These are phyloP conservation scores for Sisor rabdophorus DNA, from an alignment of 2,113 vertebrate species.

Conservation along the genomic window DNA sequence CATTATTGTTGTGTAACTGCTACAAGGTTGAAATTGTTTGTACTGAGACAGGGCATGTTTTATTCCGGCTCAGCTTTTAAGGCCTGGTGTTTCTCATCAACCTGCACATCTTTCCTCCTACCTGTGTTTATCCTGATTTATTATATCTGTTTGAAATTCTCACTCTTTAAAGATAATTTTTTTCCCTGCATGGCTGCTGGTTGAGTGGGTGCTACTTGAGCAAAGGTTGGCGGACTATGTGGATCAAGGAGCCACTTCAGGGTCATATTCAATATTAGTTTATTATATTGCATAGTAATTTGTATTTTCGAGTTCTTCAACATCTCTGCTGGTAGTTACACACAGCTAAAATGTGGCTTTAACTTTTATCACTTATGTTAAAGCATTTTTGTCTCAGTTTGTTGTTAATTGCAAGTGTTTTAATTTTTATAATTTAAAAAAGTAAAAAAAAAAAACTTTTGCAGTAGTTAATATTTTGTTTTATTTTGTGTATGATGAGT, in stretches of 20 bases:
- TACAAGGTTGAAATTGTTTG: no score
- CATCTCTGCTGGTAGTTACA: conserved; percentile 12
- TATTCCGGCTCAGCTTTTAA: neutral
- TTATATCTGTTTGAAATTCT: neutral
- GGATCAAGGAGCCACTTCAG: conserved; percentile 20
- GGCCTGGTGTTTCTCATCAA: neutral
- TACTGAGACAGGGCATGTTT: no score
- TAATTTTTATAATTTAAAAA: no score
- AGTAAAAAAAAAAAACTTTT: no score
- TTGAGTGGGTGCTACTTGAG: conserved; percentile 1
- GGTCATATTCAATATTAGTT: conserved; percentile 5
- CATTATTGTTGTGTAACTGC: no score
- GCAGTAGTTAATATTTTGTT: no score
- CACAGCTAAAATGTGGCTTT: neutral
- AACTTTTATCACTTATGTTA: neutral
- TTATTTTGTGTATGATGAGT: no score
- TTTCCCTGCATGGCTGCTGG: neutral
- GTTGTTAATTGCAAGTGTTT: neutral
- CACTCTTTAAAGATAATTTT: neutral
- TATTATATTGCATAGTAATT: neutral
- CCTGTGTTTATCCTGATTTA: neutral
- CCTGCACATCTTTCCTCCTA: neutral
- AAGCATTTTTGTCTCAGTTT: neutral
- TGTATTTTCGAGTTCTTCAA: conserved; percentile 17
- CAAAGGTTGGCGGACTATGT: neutral